A percentile compares a stretch with the other conserved stretches of the same genome.
These are phyloP conservation scores for Cheilosia vulpina DNA, from an alignment of 2,888 invertebrate species.

Conservation along the genomic window DNA sequence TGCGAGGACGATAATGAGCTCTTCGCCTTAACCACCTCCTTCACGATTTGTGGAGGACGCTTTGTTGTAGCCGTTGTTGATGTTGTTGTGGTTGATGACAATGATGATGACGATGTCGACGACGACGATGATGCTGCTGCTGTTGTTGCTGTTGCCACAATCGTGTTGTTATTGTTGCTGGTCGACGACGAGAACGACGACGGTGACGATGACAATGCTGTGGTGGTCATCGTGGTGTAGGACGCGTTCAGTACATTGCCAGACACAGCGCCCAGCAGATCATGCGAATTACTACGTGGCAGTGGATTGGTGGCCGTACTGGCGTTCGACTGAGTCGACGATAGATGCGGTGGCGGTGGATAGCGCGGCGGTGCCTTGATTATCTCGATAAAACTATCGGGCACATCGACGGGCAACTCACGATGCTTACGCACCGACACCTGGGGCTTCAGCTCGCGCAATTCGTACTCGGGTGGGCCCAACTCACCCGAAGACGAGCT, in stretches of 20 bases:
- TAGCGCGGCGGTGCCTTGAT: constrained; percentile 90
- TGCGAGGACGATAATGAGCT: constrained; percentile 78
- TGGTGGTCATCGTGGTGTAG: constrained; percentile 61
- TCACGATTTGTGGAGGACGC: constrained; percentile 77
- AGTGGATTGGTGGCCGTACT: constrained; percentile 79
- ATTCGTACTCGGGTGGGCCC: constrained; percentile 82
- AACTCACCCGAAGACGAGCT: constrained; percentile 79
- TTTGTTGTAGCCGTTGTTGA: constrained; percentile 70
- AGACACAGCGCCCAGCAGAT: constrained; percentile 53
- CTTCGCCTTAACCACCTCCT: constrained; percentile 78
- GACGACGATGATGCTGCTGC: neutral
- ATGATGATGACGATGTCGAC: constrained; percentile 45
- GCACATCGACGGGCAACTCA: constrained; percentile 94
- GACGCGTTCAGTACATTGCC: constrained; percentile 61
- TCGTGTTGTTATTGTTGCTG: constrained; percentile 66
- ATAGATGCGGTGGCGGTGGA: constrained; percentile 85
- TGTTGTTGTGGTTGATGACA: constrained; percentile 59
- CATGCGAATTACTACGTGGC: constrained; percentile 74
- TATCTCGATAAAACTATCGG: constrained; percentile 93
- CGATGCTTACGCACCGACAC: constrained; percentile 82
- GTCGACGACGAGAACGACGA: constrained; percentile 65
- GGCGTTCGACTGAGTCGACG: constrained; percentile 81
- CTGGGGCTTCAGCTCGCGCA: constrained; percentile 77
- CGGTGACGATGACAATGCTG: constrained; percentile 68
- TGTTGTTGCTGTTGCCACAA: constrained; percentile 54